These are phyloP conservation scores for Epinephelus cyanopodus DNA, from an alignment of 2,113 vertebrate species.

Conservation along the genomic window DNA sequence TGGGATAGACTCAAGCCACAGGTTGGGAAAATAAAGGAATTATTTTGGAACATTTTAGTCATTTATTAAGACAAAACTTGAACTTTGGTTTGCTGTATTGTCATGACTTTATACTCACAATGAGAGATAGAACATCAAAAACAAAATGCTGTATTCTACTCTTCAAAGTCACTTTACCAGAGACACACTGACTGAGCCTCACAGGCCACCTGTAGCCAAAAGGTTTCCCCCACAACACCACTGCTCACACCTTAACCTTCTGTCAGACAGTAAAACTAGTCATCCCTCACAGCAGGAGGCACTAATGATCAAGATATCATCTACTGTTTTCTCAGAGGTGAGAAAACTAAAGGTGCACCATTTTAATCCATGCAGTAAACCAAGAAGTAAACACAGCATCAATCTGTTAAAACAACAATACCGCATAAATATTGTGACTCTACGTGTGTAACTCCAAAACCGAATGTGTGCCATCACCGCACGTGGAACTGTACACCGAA, in stretches of 20 bases:
- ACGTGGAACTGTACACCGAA: slow-evolving; percentile 58
- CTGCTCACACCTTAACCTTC: not conserved
- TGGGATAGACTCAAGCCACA: not conserved
- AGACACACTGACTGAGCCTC: not conserved
- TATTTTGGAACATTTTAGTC: not conserved
- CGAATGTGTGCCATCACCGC: not conserved
- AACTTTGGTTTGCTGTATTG: not conserved
- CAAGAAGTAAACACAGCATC: not conserved
- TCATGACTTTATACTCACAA: not conserved
- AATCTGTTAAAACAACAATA: not conserved
- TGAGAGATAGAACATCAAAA: not conserved
- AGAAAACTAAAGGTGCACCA: not conserved
- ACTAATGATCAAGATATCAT: slow-evolving; percentile 52
- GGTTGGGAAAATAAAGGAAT: not conserved
- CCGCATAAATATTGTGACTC: not conserved
- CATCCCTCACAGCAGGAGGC: slow-evolving; percentile 61
- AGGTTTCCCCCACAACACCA: not conserved
- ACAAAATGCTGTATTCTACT: not conserved
- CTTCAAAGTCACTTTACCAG: not conserved
- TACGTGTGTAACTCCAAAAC: slow-evolving; percentile 24
- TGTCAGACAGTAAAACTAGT: slow-evolving; percentile 7
- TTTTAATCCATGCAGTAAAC: not conserved
- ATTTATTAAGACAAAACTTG: not conserved
- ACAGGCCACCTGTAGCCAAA: not conserved
- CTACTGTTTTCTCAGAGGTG: not conserved